A percentile compares a stretch with the other conserved stretches of the same genome.
Evolutionary conservation across 2,888 invertebrate genomes (phyloP).

Genomic region (Microctonus hyperodae): DNA sequence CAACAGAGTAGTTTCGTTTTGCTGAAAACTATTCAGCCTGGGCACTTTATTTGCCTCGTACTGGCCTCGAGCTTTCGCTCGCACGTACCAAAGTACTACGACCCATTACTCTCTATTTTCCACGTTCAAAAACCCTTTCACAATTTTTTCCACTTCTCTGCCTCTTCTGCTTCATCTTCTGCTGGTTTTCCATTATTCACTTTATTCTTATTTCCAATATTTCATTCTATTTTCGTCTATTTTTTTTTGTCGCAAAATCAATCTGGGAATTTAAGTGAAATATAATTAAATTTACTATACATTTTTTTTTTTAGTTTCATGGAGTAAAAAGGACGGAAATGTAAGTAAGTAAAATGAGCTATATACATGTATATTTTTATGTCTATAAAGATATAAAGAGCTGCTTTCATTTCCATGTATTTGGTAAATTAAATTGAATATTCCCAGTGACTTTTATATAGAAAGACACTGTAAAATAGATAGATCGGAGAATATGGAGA

Average conservation of each 20-base stretch:
- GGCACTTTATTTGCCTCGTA: slow-evolving; percentile 27
- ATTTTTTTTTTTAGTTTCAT: background rate
- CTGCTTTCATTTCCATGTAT: slow-evolving; percentile 4
- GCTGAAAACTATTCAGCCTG: slow-evolving; percentile 27
- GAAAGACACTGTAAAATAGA: background rate
- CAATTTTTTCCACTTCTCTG: slow-evolving; percentile 14
- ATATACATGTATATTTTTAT: background rate
- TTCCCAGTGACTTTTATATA: background rate
- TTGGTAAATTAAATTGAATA: slow-evolving; percentile 9
- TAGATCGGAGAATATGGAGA: too few relatives aligned
- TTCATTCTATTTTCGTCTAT: slow-evolving; percentile 9
- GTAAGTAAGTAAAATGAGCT: slow-evolving; percentile 8
- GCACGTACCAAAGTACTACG: slow-evolving; percentile 20
- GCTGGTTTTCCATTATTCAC: slow-evolving; percentile 7
- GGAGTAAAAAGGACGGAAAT: background rate
- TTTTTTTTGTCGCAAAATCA: background rate
- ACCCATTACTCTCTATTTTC: slow-evolving; percentile 33
- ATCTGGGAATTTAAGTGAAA: background rate
- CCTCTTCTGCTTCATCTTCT: background rate
- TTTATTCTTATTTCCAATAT: slow-evolving; percentile 13
- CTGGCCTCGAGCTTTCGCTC: slow-evolving; percentile 18
- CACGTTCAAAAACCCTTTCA: slow-evolving; percentile 23
- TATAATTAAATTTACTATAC: slow-evolving; percentile 6
- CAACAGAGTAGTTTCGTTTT: slow-evolving; percentile 23
- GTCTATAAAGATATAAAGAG: background rate